Base-by-base conservation (phyloP, 2,113 vertebrate species). In the Polypterus senegalus region DNA sequence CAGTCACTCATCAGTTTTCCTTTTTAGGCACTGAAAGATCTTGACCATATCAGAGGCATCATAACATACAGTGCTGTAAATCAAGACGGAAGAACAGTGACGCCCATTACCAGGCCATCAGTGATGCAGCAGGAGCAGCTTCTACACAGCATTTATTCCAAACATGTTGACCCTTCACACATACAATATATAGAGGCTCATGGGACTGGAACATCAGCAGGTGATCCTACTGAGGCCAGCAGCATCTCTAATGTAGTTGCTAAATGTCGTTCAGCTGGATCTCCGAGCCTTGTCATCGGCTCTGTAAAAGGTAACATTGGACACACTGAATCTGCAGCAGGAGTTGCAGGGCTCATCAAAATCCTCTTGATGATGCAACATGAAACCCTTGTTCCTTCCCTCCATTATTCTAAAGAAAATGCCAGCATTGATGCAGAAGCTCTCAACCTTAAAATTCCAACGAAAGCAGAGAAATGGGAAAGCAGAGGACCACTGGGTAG, bases 341-440 rank as follows among this genome's bases (percentile, higher is more conserved):
- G 91, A 63, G 81, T 89, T 56, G 90, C 89, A 0, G 87, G 75
- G 51, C 76, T 94, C 9, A 92, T 94, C 66, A 95, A 92, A 80
- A 87, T 94, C 61, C 86, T 93, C 3, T 68, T 94, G 27, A 92
- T 94, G 91, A 91, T 92, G 86, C 86, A 82, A 60, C 76, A 91
- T 47, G 73, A 75, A 58, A 88, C 81, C 48, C 84, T 93, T 61
- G 89, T 90, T 49, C 90, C 91, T 3, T 86, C 90, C 3, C 63
- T 92, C 61, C 88, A 88, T 69, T 92, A 87, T 73, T 81, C 87
- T 0, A 81, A 85, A 56, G 73, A 84, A 27, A 75, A 45, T 48
- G 73, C 86, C 55, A 86, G 85, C 67, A 74, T 91, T 0, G 74
- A 92, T 47, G 62, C 74, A 11, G 74, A 85, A 67, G 70, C 73